phyloP scores from a whole-genome alignment of 2,113 vertebrate genomes.

The Chaetops frenatus region DNA sequence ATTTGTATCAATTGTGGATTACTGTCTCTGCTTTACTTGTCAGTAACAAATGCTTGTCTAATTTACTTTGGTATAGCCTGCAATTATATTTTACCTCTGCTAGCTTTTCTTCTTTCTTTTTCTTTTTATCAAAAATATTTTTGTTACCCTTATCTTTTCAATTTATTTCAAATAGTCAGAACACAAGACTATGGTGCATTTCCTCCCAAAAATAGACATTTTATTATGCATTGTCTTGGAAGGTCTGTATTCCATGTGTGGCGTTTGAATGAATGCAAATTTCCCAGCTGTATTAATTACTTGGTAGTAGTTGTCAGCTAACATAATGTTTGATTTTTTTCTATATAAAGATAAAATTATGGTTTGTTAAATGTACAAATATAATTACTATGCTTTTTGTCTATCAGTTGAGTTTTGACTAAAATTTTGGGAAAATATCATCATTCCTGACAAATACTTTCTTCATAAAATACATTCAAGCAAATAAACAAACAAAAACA shows the following conservation, averaged over 20 bases:
- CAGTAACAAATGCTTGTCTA: not conserved
- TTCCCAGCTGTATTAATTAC: slow-evolving; percentile 24
- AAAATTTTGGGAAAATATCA: not conserved
- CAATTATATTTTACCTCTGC: not conserved
- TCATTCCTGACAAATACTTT: not conserved
- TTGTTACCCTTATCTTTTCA: not conserved
- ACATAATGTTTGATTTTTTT: not conserved
- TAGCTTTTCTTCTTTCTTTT: not conserved
- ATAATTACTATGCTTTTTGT: not conserved
- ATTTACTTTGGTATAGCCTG: not conserved
- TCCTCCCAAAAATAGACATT: not conserved
- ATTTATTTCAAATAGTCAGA: not conserved
- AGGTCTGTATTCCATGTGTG: not conserved
- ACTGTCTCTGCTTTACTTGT: not conserved
- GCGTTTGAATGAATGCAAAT: not conserved
- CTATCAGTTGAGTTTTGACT: not conserved
- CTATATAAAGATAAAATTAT: not conserved
- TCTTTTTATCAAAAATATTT: not conserved
- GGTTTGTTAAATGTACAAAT: not conserved
- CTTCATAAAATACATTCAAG: not conserved
- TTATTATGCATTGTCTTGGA: not conserved
- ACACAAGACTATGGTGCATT: not conserved
- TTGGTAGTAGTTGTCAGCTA: not conserved
- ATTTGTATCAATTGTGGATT: not conserved
- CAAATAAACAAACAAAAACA: not conserved